Percentiles rank a stretch among this genome's conserved stretches.
phyloP scores from a whole-genome alignment of 1,140 invertebrate genomes.

The Magallana ariakensis region DNA sequence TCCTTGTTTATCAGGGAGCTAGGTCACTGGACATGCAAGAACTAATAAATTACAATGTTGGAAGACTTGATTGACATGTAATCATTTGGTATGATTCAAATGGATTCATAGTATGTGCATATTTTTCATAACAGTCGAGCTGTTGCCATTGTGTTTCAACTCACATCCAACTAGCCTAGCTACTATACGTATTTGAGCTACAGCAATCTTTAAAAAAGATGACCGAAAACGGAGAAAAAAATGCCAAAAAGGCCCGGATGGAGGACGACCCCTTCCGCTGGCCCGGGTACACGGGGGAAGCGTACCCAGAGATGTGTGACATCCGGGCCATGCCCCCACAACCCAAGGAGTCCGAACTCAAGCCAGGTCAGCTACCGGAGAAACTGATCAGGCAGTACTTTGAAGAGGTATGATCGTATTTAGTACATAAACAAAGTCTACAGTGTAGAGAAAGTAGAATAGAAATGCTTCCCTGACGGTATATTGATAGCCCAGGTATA shows the following conservation, averaged over 20 bases:
- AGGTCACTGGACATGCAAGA: too few species aligned
- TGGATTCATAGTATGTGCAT: too few species aligned
- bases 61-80: too few species aligned
- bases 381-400: conserved; percentile 67
- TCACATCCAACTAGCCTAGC: not conserved
- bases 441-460: too few species aligned
- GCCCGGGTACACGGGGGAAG: conserved; percentile 54
- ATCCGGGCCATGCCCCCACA: conserved; percentile 63
- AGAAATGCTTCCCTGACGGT: too few species aligned
- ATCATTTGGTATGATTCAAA: too few species aligned
- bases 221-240: conserved; percentile 3
- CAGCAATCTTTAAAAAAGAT: not conserved
- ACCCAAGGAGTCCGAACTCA: conserved; percentile 56
- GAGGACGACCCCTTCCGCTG: conserved; percentile 38
- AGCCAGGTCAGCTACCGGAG: conserved; percentile 67
- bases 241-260: not conserved
- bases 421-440: too few species aligned
- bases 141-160: not conserved
- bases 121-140: not conserved
- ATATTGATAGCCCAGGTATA: too few species aligned
- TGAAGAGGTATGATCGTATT: conserved; percentile 62
- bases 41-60: too few species aligned
- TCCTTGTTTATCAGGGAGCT: too few species aligned
- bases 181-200: too few species aligned
- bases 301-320: conserved; percentile 63